phyloP scores from a whole-genome alignment of 2,113 vertebrate genomes.

The Pedionomus torquatus region DNA sequence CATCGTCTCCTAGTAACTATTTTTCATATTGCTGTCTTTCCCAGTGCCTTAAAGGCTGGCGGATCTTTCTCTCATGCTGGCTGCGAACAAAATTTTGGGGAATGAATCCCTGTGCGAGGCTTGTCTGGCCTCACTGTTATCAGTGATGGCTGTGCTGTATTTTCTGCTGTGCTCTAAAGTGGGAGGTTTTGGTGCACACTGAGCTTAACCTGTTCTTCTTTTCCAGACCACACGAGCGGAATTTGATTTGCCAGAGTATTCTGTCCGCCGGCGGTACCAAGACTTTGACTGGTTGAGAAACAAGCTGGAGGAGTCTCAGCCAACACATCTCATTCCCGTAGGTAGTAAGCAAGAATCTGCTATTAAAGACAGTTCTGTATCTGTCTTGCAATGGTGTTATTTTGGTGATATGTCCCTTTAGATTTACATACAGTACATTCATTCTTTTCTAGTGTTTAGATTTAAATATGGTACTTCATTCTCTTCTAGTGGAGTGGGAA shows the following conservation, averaged over 20 bases:
- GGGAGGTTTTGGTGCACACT: not conserved
- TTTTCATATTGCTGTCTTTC: not conserved
- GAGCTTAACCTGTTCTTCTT: not conserved
- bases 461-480: not conserved
- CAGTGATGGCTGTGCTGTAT: not conserved
- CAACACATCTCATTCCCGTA: slow-evolving; percentile 98
- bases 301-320: slow-evolving; percentile 95
- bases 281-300: slow-evolving; percentile 97
- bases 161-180: not conserved
- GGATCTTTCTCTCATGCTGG: not conserved
- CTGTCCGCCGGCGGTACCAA: slow-evolving; percentile 92
- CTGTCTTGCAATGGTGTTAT: not conserved
- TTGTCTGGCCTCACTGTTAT: not conserved
- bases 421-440: not conserved
- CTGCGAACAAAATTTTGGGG: not conserved
- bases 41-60: not conserved
- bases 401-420: not conserved
- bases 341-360: slow-evolving; percentile 73
- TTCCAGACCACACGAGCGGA: slow-evolving; percentile 90
- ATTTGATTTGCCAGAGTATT: slow-evolving; percentile 96
- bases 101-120: not conserved
- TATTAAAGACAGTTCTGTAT: not conserved
- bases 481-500: not conserved
- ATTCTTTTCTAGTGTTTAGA: not conserved
- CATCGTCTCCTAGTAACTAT: not conserved